Evolutionary conservation across 53 echinoderm and acorn worm genomes (phyloP).

Genomic region (Mesocentrotus franciscanus): DNA sequence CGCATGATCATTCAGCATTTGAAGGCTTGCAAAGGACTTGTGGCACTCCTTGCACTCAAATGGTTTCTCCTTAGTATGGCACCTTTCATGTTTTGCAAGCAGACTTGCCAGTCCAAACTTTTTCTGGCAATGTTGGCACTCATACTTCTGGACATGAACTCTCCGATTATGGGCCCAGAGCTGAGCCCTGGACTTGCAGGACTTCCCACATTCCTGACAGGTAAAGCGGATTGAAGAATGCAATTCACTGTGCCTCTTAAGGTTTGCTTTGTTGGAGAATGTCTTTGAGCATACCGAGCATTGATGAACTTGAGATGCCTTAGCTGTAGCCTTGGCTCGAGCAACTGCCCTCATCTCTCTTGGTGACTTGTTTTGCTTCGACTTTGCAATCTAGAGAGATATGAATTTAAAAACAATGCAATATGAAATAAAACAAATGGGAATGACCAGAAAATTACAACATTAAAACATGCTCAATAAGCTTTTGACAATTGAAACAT

Average conservation of each 20-base stretch:
- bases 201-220: constrained; percentile 44
- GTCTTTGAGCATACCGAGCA: constrained; percentile 14
- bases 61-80: constrained; percentile 12
- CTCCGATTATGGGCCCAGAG: constrained; percentile 46
- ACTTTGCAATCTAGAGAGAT: neutral
- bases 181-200: constrained; percentile 19
- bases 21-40: neutral
- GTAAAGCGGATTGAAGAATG: neutral
- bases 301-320: neutral
- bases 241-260: constrained; percentile 13
- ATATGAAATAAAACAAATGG: neutral
- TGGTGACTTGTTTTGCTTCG: neutral
- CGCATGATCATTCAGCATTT: constrained; percentile 40
- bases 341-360: constrained; percentile 5
- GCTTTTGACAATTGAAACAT: neutral
- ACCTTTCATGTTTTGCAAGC: constrained; percentile 36
- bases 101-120: constrained; percentile 46
- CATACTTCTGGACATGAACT: constrained; percentile 23
- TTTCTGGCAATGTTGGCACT: constrained; percentile 6
- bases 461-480: no score
- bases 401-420: neutral
- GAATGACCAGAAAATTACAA: neutral
- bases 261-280: constrained; percentile 8
- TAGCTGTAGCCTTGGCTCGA: neutral
- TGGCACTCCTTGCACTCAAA: constrained; percentile 42